Evolutionary conservation across 2,113 vertebrate species (phyloP).

Genomic region (Oophaga pumilio): DNA sequence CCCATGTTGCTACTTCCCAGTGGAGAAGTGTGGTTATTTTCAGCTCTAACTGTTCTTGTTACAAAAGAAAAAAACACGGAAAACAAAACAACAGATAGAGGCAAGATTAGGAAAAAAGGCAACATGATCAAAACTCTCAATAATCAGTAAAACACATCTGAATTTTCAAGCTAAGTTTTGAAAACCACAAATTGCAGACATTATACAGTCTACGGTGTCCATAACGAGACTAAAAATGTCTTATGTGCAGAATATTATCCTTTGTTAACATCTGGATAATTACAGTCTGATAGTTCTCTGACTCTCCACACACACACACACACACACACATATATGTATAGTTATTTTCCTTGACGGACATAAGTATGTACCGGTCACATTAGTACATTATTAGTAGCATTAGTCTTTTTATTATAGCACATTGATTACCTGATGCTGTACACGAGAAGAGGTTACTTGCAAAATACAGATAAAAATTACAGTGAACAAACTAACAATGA

Average conservation of each 20-base stretch:
- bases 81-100: neutral
- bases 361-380: no score
- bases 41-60: constrained; percentile 4
- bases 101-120: neutral
- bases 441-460: no score
- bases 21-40: constrained; percentile 5
- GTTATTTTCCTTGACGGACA: no score
- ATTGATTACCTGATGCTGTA: no score
- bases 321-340: no score
- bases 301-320: no score
- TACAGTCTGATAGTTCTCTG: no score
- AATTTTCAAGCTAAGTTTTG: neutral
- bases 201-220: no score
- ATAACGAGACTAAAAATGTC: neutral
- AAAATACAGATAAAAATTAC: no score
- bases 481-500: no score
- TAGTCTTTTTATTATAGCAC: no score
- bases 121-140: neutral
- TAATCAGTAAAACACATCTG: neutral
- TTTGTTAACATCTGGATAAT: neutral
- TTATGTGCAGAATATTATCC: neutral
- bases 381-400: no score
- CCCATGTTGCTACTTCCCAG: neutral
- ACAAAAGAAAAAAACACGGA: neutral
- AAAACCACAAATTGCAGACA: neutral